Evolutionary conservation across 1,140 invertebrate species (phyloP), one percentile per base, ranked within the genome.

Genomic region (Drosophila auraria): DNA sequence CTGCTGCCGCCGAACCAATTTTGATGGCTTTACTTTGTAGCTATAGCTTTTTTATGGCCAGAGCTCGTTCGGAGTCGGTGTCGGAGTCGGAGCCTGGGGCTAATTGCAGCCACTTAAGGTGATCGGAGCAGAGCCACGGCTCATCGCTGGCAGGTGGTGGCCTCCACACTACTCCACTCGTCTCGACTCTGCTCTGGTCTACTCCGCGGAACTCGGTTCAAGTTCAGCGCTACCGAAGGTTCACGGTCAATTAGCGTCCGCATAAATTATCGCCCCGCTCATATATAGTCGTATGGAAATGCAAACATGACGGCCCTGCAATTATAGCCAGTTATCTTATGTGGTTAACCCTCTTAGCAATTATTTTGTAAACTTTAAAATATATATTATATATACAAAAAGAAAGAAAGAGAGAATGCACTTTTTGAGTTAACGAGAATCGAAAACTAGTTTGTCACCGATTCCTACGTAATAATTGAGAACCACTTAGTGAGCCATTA

Each of bases 191-290:
- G 17, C 65, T 64, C 61, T 63, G 69, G 66, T 64, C 49, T 27
- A 62, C 58, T 62, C n/a, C 15, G 17, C 45, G 23, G 47, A 61
- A 58, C 72, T 63, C 20, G 51, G 86, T 90, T 90, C 86, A 90
- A 90, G 86, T 90, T 90, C 86, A 90, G 61, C 69, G 45, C 49
- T 45, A 68, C 60, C 40, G 51, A 47, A 63, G 82, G 86, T 90
- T 90, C 86, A 90, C 59, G 86, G 86, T 79, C 86, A 90, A 90
- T 90, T 90, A 82, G 75, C 76, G 78, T 51, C 57, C 77, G 56
- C 72, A 81, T 81, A 56, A 66, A 72, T 82, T 86, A 86, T 80
- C 66, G 65, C 62, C 62, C 64, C 57, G 64, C 63, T 64, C 51
- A 74, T 64, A 3, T 25, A 40, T 1, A 40, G 54, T 57, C 14